These are phyloP conservation scores for Taurulus bubalis DNA, from an alignment of 2,113 vertebrate species.

Conservation along the genomic window DNA sequence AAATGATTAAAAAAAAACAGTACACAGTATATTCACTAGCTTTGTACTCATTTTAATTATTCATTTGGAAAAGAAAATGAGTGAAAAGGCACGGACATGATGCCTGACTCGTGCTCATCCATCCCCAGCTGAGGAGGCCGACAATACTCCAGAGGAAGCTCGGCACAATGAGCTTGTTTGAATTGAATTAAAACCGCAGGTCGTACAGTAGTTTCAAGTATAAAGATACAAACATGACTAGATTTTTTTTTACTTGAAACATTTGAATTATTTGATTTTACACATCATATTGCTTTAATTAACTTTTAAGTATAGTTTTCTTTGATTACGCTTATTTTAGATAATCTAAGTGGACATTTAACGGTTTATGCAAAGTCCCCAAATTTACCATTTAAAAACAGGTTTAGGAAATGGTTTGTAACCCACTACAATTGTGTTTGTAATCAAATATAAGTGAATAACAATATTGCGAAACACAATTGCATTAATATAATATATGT, in stretches of 20 bases:
- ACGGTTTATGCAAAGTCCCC: not conserved
- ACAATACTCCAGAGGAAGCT: conserved; percentile 7
- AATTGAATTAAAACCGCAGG: conserved; percentile 15
- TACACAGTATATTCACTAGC: not conserved
- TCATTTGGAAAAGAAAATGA: not conserved
- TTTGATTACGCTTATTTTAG: not conserved
- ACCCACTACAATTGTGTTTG: not conserved
- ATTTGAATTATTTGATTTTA: not conserved
- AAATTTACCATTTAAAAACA: not conserved
- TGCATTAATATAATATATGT: not conserved
- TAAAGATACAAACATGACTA: not conserved
- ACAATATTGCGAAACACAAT: not conserved
- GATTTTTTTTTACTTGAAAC: not conserved
- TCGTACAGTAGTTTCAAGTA: not conserved
- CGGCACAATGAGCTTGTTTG: not conserved
- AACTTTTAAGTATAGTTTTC: not conserved
- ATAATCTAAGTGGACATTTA: not conserved
- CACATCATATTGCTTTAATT: not conserved
- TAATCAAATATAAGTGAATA: not conserved
- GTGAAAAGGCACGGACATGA: conserved; percentile 3
- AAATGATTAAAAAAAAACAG: conserved; percentile 31
- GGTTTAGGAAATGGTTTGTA: not conserved
- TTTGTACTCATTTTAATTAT: conserved; percentile 15
- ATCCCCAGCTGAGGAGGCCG: conserved; percentile 20
- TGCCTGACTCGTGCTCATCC: not conserved